A percentile compares a stretch with the other conserved stretches of the same genome.
Evolutionary conservation across 1,140 invertebrate genomes (phyloP).

Genomic region (Palaemon carinicauda): DNA sequence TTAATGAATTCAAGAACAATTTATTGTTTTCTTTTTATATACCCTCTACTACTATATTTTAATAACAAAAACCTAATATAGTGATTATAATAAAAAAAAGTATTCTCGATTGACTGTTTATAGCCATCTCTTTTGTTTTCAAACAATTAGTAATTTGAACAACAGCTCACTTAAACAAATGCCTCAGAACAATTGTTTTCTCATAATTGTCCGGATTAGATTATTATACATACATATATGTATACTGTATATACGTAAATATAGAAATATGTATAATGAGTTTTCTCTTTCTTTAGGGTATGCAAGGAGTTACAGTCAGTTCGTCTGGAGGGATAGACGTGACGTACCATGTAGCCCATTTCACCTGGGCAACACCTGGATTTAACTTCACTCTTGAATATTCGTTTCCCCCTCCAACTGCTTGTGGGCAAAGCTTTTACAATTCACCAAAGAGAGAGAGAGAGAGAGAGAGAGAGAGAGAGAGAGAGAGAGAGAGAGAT

Average conservation of each 20-base stretch:
- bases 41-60: no score
- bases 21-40: no score
- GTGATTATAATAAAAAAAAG: no score
- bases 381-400: conserved; percentile 30
- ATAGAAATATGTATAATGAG: background rate
- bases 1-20: no score
- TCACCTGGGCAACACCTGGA: conserved; percentile 16
- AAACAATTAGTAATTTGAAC: no score
- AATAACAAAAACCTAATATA: no score
- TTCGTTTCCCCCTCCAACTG: background rate
- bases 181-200: no score
- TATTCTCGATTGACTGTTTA: no score
- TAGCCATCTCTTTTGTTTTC: no score
- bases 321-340: conserved; percentile 14
- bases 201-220: background rate
- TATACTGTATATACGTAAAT: background rate
- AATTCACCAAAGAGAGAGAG: background rate
- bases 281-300: background rate
- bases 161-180: no score
- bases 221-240: background rate
- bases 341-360: conserved; percentile 32
- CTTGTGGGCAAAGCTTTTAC: conserved; percentile 6
- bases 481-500: conserved; percentile 6
- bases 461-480: background rate
- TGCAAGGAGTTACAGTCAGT: background rate